Evolutionary conservation across 2,797 vertebrate genomes (phyloP).

Genomic region (Sebastes paucispinis): DNA sequence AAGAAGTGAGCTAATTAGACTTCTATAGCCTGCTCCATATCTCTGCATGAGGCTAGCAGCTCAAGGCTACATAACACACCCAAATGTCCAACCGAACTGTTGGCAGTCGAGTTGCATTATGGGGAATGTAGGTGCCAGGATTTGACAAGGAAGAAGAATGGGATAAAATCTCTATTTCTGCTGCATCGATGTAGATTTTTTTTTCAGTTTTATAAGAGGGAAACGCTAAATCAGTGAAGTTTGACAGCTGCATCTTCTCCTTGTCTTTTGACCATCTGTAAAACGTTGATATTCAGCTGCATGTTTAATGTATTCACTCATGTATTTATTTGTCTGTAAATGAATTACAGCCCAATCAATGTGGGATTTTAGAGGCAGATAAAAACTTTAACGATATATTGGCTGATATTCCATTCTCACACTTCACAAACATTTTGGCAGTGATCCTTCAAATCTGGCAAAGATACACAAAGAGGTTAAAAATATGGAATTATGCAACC

Average conservation of each 20-base stretch:
- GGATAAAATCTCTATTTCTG: background rate
- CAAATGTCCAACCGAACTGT: background rate
- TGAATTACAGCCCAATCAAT: background rate
- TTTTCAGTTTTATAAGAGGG: background rate
- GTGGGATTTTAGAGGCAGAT: background rate
- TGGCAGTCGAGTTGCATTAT: background rate
- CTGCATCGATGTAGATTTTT: background rate
- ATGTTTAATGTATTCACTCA: background rate
- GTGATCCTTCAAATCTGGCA: background rate
- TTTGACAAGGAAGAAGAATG: background rate
- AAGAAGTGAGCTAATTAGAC: background rate
- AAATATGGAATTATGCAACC: background rate
- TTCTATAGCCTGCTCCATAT: background rate
- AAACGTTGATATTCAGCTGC: background rate
- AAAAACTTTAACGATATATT: background rate
- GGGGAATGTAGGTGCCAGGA: background rate
- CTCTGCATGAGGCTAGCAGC: background rate
- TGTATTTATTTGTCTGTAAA: background rate
- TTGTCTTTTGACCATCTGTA: background rate
- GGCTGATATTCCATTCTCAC: background rate
- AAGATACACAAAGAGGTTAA: background rate
- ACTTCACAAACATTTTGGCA: background rate
- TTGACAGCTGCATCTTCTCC: background rate
- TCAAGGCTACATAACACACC: background rate
- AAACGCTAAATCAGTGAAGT: background rate